Percentiles rank a stretch among this genome's conserved stretches.
phyloP scores from a whole-genome alignment of 2,888 invertebrate genomes.

The Crossocerus cetratus region DNA sequence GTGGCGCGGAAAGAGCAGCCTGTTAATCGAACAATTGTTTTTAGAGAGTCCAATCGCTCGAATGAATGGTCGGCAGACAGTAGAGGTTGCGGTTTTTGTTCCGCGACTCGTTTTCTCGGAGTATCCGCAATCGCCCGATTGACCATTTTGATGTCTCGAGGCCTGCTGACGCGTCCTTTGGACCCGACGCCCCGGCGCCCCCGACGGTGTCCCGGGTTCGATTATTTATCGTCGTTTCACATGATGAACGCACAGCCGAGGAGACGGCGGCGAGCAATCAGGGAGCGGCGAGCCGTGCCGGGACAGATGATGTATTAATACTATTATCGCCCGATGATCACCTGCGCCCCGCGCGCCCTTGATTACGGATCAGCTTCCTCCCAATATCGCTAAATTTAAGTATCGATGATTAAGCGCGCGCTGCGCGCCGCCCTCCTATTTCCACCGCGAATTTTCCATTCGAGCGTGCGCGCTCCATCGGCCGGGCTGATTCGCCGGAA shows the following conservation, averaged over 20 bases:
- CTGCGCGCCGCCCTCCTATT: neutral
- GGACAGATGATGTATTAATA: conserved; percentile 73
- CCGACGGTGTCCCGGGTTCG: no score
- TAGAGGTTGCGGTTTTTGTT: neutral
- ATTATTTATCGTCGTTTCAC: conserved; percentile 53
- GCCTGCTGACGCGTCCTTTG: no score
- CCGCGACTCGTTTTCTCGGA: no score
- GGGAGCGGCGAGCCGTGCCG: conserved; percentile 64
- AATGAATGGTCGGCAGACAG: neutral
- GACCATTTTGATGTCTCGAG: no score
- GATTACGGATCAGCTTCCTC: conserved; percentile 20
- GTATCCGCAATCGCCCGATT: no score
- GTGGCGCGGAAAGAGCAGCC: no score
- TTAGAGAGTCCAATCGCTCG: neutral
- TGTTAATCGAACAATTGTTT: no score
- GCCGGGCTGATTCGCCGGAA: neutral
- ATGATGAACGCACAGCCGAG: conserved; percentile 58
- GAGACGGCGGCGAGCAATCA: conserved; percentile 64
- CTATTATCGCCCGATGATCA: conserved; percentile 71
- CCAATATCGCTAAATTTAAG: conserved; percentile 59
- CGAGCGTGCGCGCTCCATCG: no score
- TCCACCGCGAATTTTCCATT: neutral
- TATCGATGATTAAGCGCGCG: conserved; percentile 45
- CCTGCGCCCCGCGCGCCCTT: conserved; percentile 53
- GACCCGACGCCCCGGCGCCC: no score